phyloP scores from a whole-genome alignment of 2,113 vertebrate species.

The Myrmophylax atrothorax region DNA sequence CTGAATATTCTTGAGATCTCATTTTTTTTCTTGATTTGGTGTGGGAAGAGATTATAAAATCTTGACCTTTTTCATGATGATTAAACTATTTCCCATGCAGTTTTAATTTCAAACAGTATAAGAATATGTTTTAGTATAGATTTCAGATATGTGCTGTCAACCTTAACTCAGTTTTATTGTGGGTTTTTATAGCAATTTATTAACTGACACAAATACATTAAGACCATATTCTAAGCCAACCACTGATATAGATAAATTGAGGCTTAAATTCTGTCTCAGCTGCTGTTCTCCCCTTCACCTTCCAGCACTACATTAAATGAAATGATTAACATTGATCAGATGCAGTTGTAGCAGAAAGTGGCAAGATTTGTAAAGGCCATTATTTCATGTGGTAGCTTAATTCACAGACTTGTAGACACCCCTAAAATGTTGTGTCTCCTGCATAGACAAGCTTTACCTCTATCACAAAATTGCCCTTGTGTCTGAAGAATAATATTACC shows the following conservation, averaged over 20 bases:
- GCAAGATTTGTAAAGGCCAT: constrained; percentile 9
- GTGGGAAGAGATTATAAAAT: background rate
- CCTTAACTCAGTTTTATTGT: constrained; percentile 13
- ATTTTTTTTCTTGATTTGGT: background rate
- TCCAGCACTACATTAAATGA: constrained; percentile 36
- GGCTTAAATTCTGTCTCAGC: constrained; percentile 4
- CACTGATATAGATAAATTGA: constrained; percentile 28
- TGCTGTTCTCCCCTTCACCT: background rate
- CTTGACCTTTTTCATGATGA: background rate
- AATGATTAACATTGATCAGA: constrained; percentile 32
- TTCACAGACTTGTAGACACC: background rate
- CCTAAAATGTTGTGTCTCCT: background rate
- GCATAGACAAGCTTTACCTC: background rate
- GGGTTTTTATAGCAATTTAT: constrained; percentile 32
- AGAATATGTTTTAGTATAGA: constrained; percentile 28
- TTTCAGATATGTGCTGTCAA: constrained; percentile 1
- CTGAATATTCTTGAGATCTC: background rate
- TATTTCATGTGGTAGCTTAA: constrained; percentile 6
- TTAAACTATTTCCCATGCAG: constrained; percentile 4
- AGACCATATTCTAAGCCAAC: constrained; percentile 24
- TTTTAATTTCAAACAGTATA: constrained; percentile 30
- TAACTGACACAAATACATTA: constrained; percentile 47
- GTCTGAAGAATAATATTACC: background rate
- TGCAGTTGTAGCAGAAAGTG: background rate
- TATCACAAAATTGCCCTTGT: background rate